A percentile compares a stretch with the other conserved stretches of the same genome.
Conservation (phyloP, 2,888 invertebrate species). For the Nezara viridula region DNA sequence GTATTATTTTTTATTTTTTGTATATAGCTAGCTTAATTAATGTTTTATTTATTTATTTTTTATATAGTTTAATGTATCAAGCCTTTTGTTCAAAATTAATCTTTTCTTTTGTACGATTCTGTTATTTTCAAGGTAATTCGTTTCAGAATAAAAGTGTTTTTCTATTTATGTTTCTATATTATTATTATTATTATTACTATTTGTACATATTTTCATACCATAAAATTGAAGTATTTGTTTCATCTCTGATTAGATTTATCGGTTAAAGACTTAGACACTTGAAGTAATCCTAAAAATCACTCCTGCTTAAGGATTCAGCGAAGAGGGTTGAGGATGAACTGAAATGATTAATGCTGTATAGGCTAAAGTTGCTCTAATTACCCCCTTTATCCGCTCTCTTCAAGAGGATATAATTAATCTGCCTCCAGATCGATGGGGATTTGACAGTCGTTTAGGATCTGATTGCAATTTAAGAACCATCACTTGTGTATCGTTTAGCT, state of each 20-base stretch:
- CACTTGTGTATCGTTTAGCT: neutral
- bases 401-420: neutral
- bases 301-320: neutral
- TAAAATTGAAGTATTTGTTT: neutral
- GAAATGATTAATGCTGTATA: neutral
- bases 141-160: too few relatives aligned
- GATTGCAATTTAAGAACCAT: constrained; percentile 28
- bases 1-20: too few relatives aligned
- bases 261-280: neutral
- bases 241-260: neutral
- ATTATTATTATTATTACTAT: too few relatives aligned
- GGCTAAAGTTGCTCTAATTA: neutral
- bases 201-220: too few relatives aligned
- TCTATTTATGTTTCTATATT: too few relatives aligned
- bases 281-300: neutral
- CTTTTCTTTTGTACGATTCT: too few relatives aligned
- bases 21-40: too few relatives aligned
- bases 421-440: neutral
- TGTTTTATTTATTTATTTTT: too few relatives aligned
- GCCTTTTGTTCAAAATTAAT: too few relatives aligned
- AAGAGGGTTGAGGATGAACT: neutral
- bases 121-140: too few relatives aligned
- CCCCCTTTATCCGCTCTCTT: neutral
- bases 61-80: too few relatives aligned
- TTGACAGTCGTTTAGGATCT: constrained; percentile 30